Conservation (phyloP, 2,888 invertebrate genomes). For the Aphelenchoides bicaudatus region DNA sequence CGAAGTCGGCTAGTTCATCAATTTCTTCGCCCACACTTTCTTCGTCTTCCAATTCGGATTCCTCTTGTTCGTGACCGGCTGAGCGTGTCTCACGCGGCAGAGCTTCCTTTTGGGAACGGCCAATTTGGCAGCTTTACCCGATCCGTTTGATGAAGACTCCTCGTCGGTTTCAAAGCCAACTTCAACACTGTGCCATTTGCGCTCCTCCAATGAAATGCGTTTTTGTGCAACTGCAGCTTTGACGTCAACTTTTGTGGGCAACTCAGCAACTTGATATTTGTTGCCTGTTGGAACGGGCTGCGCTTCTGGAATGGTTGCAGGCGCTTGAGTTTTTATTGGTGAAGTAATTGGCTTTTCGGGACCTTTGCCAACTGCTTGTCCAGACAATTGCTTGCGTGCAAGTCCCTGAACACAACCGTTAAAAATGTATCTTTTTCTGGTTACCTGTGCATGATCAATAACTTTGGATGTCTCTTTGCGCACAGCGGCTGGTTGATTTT, state of each 20-base stretch:
- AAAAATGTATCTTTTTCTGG: no score
- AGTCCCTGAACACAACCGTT: not conserved
- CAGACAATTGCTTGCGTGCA: constrained; percentile 14
- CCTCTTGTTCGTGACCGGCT: constrained; percentile 5
- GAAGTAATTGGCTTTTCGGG: constrained; percentile 16
- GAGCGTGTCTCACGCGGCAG: constrained; percentile 11
- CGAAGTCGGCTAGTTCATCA: constrained; percentile 57
- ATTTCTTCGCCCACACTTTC: constrained; percentile 57
- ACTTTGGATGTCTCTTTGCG: constrained; percentile 54
- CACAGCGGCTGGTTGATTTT: constrained; percentile 50
- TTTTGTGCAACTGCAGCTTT: constrained; percentile 33
- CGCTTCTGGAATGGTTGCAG: not conserved
- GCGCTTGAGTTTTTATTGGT: constrained; percentile 4
- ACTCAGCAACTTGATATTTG: constrained; percentile 31
- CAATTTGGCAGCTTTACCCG: constrained; percentile 3
- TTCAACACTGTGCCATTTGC: constrained; percentile 53
- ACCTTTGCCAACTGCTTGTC: constrained; percentile 12
- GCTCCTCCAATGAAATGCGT: constrained; percentile 29
- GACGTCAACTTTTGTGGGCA: constrained; percentile 30
- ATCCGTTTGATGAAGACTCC: constrained; percentile 19
- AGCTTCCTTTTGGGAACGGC: not conserved
- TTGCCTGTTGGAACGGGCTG: constrained; percentile 8
- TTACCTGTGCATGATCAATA: constrained; percentile 38
- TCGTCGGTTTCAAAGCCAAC: constrained; percentile 29
- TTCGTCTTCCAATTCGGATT: constrained; percentile 42